These are phyloP conservation scores for Lophotis ruficrista DNA, from an alignment of 2,113 vertebrate species.

Conservation along the genomic window DNA sequence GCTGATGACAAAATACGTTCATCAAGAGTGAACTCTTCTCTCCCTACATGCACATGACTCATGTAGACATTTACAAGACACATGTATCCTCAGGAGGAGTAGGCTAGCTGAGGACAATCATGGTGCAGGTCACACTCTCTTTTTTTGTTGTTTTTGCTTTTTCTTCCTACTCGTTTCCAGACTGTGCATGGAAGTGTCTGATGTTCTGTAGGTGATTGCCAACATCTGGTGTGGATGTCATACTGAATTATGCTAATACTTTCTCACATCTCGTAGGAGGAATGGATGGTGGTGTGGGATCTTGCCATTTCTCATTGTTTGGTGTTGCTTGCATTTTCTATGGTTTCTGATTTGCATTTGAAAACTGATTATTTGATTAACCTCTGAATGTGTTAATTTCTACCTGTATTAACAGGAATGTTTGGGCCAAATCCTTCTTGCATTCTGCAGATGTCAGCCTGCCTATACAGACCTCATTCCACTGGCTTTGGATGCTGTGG, in stretches of 20 bases:
- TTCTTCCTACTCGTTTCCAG: neutral
- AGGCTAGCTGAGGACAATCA: neutral
- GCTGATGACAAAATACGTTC: neutral
- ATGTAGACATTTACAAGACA: neutral
- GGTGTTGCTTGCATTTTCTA: conserved; percentile 66
- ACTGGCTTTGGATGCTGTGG: neutral
- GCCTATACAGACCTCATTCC: neutral
- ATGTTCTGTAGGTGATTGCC: conserved; percentile 62
- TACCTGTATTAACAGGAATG: conserved; percentile 18
- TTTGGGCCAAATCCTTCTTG: conserved; percentile 63
- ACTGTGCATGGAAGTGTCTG: neutral
- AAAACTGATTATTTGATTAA: conserved; percentile 11
- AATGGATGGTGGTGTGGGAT: conserved; percentile 24
- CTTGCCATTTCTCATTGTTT: conserved; percentile 65
- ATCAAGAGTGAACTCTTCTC: neutral
- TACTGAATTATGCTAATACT: conserved; percentile 29
- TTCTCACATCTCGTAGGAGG: conserved; percentile 15
- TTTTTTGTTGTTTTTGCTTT: neutral
- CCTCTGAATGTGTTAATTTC: conserved; percentile 32
- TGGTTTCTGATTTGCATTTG: conserved; percentile 42
- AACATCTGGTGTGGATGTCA: conserved; percentile 68
- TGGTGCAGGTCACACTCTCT: neutral
- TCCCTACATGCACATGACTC: neutral
- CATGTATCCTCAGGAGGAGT: neutral
- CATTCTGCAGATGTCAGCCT: neutral